Percentiles rank a stretch among this genome's conserved stretches.
Evolutionary conservation across 2,113 vertebrate species (phyloP).

Genomic region (chimpanzee (Pan troglodytes)): DNA sequence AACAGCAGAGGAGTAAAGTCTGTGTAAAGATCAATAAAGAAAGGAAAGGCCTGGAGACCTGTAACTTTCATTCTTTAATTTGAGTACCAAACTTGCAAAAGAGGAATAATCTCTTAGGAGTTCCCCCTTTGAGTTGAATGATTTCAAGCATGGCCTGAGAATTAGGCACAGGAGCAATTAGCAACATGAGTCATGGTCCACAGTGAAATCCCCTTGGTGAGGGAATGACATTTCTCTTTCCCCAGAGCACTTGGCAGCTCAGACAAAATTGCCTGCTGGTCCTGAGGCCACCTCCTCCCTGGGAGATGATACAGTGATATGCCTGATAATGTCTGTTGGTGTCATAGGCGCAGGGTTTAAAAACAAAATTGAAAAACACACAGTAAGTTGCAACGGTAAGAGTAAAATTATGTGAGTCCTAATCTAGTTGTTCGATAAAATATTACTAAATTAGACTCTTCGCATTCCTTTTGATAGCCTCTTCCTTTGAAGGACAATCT

Average conservation of each 20-base stretch:
- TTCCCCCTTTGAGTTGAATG: not conserved
- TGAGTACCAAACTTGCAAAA: not conserved
- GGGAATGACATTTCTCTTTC: not conserved
- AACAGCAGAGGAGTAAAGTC: not conserved
- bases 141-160: constrained; percentile 16
- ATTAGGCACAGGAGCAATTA: not conserved
- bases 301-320: not conserved
- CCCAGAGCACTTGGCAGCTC: not conserved
- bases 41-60: not conserved
- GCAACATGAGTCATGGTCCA: not conserved
- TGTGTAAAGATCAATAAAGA: not conserved
- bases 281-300: not conserved
- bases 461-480: not conserved
- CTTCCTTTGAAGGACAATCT: not conserved
- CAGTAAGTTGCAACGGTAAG: not conserved
- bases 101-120: not conserved
- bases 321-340: not conserved
- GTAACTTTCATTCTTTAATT: not conserved
- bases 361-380: not conserved
- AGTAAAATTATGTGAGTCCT: not conserved
- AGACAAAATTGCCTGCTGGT: not conserved
- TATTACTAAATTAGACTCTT: not conserved
- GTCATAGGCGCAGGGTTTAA: not conserved
- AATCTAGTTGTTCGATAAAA: not conserved
- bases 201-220: not conserved